Evolutionary conservation across 2,113 vertebrate genomes (phyloP), one percentile per base, ranked within the genome.

Genomic region (Malurus elegans): DNA sequence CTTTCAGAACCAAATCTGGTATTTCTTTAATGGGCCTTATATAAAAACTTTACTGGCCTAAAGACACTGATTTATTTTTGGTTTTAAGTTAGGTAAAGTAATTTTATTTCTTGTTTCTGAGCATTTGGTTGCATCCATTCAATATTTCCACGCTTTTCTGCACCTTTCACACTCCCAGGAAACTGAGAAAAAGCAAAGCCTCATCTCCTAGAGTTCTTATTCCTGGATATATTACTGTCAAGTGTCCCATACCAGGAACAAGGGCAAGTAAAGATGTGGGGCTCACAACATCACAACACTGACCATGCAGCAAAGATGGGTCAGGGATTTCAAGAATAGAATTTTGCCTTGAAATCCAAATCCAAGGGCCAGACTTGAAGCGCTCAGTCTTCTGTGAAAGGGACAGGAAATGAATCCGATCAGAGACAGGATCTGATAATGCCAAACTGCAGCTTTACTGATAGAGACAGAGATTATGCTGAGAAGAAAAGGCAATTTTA

Each of bases 401-500:
- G 91, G 51, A 24, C 26, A 74, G 90, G 90, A 92, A 96, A 90
- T 56, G 5, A 96, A 93, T 70, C 75, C 1, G 0, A 79, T 81
- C 65, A 62, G 48, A 53, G 56, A 29, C 29, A 40, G 31, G 82
- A 88, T 84, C 11, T 61, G 94, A 65, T 86, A 90, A 83, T 5
- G 10, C 64, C 71, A 54, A 92, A 79, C 66, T 14, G 40, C 79
- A 88, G 88, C 60, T 94, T 44, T 94, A n/a, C 88, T 48, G 65
- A 54, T 0, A 48, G 47, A 79, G 58, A 61, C 54, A 24, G 28
- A 58, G 92, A 85, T 80, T 74, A 92, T 3, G 28, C 75, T 57
- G 82, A 64, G 88, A 73, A 85, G 66, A 44, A 90, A 84, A 66
- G 89, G 56, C 71, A 71, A 53, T 61, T 93, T 92, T 69, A 84